Base-by-base conservation (phyloP, 2,113 vertebrate species). In the Apteryx owenii region DNA sequence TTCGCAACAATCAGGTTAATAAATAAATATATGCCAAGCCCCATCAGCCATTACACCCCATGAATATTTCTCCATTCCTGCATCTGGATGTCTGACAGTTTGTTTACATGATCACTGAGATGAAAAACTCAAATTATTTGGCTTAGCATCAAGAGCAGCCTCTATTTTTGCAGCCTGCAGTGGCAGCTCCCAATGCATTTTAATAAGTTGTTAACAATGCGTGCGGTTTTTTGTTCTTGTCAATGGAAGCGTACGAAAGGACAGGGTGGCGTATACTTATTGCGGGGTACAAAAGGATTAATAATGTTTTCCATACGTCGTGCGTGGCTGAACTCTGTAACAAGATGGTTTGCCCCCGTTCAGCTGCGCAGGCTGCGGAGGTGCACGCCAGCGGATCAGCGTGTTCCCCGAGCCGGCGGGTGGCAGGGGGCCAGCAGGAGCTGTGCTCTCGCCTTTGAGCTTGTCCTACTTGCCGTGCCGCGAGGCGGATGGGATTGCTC, bases 41-140 rank as follows among this genome's bases (percentile, higher is more conserved):
- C 85, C 12, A 14, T 77, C 87, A 66, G 64, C 93, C 72, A 44
- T 58, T 53, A 9, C 53, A 70, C 65, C 72, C 91, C 75, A 2
- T 53, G 94, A 97, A 71, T 93, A 93, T 95, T 96, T 90, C 87
- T 86, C 83, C 78, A 20, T 80, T 72, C 18, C 4, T 56, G 80
- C 77, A 33, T 90, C 94, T 90, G 93, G 65, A 62, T 91, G 81
- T 96, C 95, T 97, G 96, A 93, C 92, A 91, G 93, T 96, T 95
- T 98, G 97, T 98, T 98, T 98, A 95, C 96, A 97, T 76, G 85
- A 71, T 77, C 88, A 12, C 46, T 7, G 19, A 83, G 75, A 90
- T 56, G 81, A 96, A 95, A 96, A 96, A 92, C 96, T 91, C 94
- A 95, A 81, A 77, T 95, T 82, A 81, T 92, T 95, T 97, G 97